Evolutionary conservation across 2,888 invertebrate genomes (phyloP).

Genomic region (Phymatocera aterrima): DNA sequence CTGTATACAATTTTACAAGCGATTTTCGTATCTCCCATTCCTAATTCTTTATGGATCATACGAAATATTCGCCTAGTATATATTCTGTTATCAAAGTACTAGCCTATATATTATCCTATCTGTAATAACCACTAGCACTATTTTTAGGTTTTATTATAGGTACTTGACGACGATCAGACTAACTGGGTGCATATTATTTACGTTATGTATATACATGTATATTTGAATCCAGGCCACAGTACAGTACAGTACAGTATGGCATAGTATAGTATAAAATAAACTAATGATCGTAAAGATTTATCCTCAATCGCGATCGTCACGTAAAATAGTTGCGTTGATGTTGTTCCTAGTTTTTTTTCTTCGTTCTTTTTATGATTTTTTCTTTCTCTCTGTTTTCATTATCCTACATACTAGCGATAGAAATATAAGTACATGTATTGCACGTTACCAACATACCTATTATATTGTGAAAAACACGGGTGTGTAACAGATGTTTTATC

Average conservation of each 20-base stretch:
- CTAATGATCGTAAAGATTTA: constrained; percentile 21
- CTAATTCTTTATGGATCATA: too few relatives aligned
- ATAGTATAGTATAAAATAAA: background rate
- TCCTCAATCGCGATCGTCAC: constrained; percentile 14
- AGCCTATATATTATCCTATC: background rate
- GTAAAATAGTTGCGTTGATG: background rate
- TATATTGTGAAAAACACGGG: too few relatives aligned
- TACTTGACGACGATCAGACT: background rate
- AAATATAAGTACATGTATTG: too few relatives aligned
- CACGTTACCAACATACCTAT: background rate
- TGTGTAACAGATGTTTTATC: constrained; percentile 30
- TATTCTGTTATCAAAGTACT: background rate
- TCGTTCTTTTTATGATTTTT: too few relatives aligned
- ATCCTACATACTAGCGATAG: constrained; percentile 3
- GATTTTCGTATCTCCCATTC: too few relatives aligned
- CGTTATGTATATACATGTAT: too few relatives aligned
- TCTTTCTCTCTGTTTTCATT: too few relatives aligned
- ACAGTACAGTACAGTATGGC: background rate
- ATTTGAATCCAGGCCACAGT: background rate
- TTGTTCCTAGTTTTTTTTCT: too few relatives aligned
- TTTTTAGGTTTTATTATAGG: constrained; percentile 19
- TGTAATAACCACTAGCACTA: background rate
- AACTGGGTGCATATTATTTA: constrained; percentile 29
- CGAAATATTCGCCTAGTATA: too few relatives aligned
- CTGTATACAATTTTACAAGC: too few relatives aligned